phyloP scores from a whole-genome alignment of 2,797 vertebrate genomes.

The Characodon lateralis region DNA sequence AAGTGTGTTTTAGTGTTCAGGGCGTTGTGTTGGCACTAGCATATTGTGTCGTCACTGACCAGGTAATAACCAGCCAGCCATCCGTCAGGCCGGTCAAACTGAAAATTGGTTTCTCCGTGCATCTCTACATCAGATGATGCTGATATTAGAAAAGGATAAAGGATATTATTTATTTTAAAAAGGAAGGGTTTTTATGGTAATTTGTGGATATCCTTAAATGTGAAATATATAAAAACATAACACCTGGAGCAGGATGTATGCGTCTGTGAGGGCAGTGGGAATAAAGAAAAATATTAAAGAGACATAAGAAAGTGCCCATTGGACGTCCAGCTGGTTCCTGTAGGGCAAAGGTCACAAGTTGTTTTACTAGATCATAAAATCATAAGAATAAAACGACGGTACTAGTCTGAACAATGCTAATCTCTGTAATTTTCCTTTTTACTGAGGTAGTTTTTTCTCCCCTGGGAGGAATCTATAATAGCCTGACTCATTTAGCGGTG shows the following conservation, averaged over 20 bases:
- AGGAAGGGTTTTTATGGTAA: no score
- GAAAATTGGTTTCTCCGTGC: no score
- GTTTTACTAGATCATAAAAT: constrained; percentile 3
- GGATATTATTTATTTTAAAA: no score
- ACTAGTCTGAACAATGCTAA: background rate
- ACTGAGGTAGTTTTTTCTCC: constrained; percentile 30
- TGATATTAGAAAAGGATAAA: no score
- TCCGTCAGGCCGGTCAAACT: no score
- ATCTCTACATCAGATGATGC: no score
- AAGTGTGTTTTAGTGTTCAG: no score
- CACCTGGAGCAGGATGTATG: background rate
- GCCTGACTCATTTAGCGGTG: constrained; percentile 45
- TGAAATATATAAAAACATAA: no score
- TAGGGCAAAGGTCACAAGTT: background rate
- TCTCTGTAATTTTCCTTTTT: constrained; percentile 23
- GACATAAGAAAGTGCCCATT: background rate
- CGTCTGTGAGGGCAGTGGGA: background rate
- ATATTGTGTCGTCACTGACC: no score
- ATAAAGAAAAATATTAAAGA: background rate
- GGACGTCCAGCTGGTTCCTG: background rate
- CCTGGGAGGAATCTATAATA: constrained; percentile 29
- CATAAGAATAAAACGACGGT: background rate
- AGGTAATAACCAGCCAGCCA: no score
- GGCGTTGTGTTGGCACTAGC: no score
- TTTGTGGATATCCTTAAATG: no score